Conservation (phyloP, 2,888 invertebrate species). For the Heliconius aoede region DNA sequence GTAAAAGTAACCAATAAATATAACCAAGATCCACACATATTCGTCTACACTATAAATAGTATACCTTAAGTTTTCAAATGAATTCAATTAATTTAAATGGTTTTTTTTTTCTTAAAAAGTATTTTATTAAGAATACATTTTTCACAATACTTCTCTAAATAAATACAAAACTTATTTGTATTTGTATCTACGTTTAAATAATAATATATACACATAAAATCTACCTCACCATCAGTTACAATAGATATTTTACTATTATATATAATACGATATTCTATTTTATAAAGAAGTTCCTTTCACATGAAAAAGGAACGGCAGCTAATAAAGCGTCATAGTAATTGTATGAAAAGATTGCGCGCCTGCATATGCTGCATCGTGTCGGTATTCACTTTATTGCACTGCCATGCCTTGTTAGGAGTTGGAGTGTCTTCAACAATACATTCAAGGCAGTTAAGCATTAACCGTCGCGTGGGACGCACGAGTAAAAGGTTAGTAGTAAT, state of each 20-base stretch:
- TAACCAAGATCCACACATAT: no score
- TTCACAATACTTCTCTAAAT: neutral
- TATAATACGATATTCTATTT: neutral
- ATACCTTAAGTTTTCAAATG: no score
- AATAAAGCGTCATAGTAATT: conserved; percentile 60
- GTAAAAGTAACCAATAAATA: no score
- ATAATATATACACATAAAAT: no score
- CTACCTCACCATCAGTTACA: neutral
- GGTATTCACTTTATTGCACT: conserved; percentile 58
- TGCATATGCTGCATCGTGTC: conserved; percentile 57
- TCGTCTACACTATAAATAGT: no score
- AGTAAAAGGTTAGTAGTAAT: conserved; percentile 27
- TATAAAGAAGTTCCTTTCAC: neutral
- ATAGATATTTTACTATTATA: neutral
- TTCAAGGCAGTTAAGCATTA: conserved; percentile 52
- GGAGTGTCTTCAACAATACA: conserved; percentile 13
- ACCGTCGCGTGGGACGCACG: conserved; percentile 46
- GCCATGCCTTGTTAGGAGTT: conserved; percentile 53
- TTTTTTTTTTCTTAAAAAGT: neutral
- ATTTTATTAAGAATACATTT: neutral
- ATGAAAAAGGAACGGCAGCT: conserved; percentile 55
- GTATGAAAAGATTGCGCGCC: conserved; percentile 60
- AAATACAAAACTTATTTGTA: no score
- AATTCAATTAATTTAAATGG: no score
- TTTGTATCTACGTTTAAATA: no score